Evolutionary conservation across 2,113 vertebrate species (phyloP).

Genomic region (Tupaia tana): DNA sequence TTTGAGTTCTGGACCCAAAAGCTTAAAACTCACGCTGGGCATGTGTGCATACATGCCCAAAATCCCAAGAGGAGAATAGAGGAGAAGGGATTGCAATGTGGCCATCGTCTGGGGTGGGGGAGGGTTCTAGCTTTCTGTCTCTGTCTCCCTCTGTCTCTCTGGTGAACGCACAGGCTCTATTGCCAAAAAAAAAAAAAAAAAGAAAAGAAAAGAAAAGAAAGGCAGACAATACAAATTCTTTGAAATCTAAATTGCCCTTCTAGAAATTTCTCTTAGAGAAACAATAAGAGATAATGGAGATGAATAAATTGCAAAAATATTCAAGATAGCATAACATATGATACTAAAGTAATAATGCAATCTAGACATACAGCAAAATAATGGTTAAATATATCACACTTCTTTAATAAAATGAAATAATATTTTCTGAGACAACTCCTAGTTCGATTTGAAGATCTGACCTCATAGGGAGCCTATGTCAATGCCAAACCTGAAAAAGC

Average conservation of each 20-base stretch:
- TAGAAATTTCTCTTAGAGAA: constrained; percentile 56
- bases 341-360: constrained; percentile 42
- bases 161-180: too few relatives aligned
- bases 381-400: neutral
- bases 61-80: too few relatives aligned
- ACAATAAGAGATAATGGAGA: constrained; percentile 28
- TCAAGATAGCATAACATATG: neutral
- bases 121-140: too few relatives aligned
- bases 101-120: too few relatives aligned
- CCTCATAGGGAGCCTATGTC: neutral
- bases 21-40: too few relatives aligned
- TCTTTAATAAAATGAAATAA: constrained; percentile 11
- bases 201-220: too few relatives aligned
- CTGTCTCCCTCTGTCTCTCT: too few relatives aligned
- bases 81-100: too few relatives aligned
- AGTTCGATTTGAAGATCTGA: neutral
- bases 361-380: constrained; percentile 28
- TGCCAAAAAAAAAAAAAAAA: too few relatives aligned
- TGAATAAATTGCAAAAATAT: constrained; percentile 32
- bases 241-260: constrained; percentile 46
- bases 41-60: too few relatives aligned
- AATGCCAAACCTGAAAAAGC: neutral
- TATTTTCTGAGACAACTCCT: constrained; percentile 37
- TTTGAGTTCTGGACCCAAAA: too few relatives aligned
- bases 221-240: neutral